phyloP scores from a whole-genome alignment of 2,797 vertebrate species.

The Champsocephalus gunnari region DNA sequence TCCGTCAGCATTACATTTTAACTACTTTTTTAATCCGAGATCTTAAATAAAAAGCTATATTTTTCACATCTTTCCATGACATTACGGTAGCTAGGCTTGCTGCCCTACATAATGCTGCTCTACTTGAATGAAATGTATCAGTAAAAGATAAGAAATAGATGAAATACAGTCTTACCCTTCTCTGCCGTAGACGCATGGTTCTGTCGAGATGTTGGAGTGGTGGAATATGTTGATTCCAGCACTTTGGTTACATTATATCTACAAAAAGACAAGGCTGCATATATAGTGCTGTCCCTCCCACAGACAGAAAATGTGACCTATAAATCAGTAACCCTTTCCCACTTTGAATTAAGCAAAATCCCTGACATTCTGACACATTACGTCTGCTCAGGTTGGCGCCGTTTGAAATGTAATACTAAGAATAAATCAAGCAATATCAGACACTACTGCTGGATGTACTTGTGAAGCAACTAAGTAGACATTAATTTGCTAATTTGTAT shows the following conservation, averaged over 20 bases:
- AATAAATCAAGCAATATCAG: slow-evolving; percentile 24
- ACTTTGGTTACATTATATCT: slow-evolving; percentile 14
- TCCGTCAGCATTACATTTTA: slow-evolving; percentile 12
- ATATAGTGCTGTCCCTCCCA: background rate
- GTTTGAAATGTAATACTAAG: slow-evolving; percentile 12
- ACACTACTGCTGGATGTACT: slow-evolving; percentile 16
- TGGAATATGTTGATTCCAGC: slow-evolving; percentile 9
- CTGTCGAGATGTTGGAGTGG: background rate
- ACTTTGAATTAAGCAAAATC: slow-evolving; percentile 23
- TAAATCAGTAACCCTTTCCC: slow-evolving; percentile 16
- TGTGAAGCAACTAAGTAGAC: slow-evolving; percentile 27
- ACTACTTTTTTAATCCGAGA: slow-evolving; percentile 17
- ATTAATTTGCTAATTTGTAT: slow-evolving; percentile 51
- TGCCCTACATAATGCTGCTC: slow-evolving; percentile 1
- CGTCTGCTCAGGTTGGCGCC: background rate
- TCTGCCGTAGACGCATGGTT: slow-evolving; percentile 2
- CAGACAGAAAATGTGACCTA: slow-evolving; percentile 20
- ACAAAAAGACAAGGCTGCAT: background rate
- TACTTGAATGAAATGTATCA: slow-evolving; percentile 4
- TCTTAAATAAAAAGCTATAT: slow-evolving; percentile 25
- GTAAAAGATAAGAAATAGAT: slow-evolving; percentile 23
- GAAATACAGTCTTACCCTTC: background rate
- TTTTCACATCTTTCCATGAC: slow-evolving; percentile 22
- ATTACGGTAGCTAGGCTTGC: background rate
- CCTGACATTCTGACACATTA: slow-evolving; percentile 25